phyloP scores from a whole-genome alignment of 2,113 vertebrate genomes.

The Guaruba guarouba region DNA sequence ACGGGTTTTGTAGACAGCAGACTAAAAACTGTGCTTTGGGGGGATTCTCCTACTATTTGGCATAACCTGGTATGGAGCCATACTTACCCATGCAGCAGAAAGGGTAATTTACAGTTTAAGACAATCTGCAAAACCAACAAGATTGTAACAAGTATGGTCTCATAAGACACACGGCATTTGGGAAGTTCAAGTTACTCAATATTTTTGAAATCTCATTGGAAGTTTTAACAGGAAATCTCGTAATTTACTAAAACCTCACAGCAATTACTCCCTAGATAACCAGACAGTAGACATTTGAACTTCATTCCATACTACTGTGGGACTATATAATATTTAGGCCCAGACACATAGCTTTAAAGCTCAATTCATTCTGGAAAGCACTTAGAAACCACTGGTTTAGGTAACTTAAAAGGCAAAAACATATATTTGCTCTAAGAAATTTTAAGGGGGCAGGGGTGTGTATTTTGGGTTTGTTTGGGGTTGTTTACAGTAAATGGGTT shows the following conservation, averaged over 20 bases:
- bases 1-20: not conserved
- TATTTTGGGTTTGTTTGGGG: not conserved
- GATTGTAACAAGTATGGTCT: not conserved
- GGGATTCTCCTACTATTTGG: not conserved
- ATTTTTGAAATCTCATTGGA: not conserved
- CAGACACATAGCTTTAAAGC: not conserved
- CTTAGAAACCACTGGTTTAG: not conserved
- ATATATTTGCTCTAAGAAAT: not conserved
- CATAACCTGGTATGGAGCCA: not conserved
- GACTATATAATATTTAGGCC: not conserved
- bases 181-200: not conserved
- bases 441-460: not conserved
- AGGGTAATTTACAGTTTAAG: not conserved
- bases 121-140: constrained; percentile 8
- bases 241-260: not conserved
- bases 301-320: not conserved
- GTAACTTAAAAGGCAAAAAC: not conserved
- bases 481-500: not conserved
- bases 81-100: constrained; percentile 37
- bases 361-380: not conserved
- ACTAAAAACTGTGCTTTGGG: not conserved
- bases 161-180: not conserved
- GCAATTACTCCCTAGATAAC: not conserved
- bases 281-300: not conserved
- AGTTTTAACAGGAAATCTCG: not conserved